phyloP scores from a whole-genome alignment of 1,140 invertebrate species.

The Monochamus saltuarius region DNA sequence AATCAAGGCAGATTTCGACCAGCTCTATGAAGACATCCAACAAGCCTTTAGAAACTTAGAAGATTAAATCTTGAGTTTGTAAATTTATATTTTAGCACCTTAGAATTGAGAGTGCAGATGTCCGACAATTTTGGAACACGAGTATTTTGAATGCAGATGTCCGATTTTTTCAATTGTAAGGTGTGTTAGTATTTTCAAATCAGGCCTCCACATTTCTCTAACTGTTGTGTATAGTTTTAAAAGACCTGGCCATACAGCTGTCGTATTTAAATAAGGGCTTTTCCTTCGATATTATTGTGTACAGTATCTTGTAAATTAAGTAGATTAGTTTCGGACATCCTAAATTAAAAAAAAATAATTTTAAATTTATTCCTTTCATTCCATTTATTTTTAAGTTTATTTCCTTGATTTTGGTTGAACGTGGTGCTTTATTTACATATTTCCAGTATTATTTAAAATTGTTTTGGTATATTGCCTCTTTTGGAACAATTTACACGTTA shows the following conservation, averaged over 20 bases:
- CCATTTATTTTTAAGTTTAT: slow-evolving; percentile 39
- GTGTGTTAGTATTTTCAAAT: neutral
- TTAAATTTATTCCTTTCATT: slow-evolving; percentile 37
- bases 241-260: neutral
- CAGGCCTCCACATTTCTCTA: slow-evolving; percentile 12
- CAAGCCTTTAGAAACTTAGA: slow-evolving; percentile 98
- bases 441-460: slow-evolving; percentile 42
- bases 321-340: too few species aligned
- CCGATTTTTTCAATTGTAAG: neutral
- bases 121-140: neutral
- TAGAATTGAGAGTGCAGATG: slow-evolving; percentile 2
- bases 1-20: slow-evolving; percentile 96
- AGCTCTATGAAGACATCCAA: slow-evolving; percentile 92
- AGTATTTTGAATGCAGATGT: neutral
- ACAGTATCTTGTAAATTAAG: slow-evolving; percentile 32
- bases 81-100: neutral
- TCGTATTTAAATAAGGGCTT: slow-evolving; percentile 2
- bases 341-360: slow-evolving; percentile 20
- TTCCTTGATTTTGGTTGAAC: slow-evolving; percentile 27
- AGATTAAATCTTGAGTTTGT: slow-evolving; percentile 69
- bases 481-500: slow-evolving; percentile 27
- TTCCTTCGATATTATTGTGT: slow-evolving; percentile 33
- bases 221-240: slow-evolving; percentile 5
- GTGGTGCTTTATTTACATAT: slow-evolving; percentile 30
- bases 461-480: slow-evolving; percentile 17